These are phyloP conservation scores for Baccha elongata DNA, from an alignment of 2,888 invertebrate species.

Conservation along the genomic window DNA sequence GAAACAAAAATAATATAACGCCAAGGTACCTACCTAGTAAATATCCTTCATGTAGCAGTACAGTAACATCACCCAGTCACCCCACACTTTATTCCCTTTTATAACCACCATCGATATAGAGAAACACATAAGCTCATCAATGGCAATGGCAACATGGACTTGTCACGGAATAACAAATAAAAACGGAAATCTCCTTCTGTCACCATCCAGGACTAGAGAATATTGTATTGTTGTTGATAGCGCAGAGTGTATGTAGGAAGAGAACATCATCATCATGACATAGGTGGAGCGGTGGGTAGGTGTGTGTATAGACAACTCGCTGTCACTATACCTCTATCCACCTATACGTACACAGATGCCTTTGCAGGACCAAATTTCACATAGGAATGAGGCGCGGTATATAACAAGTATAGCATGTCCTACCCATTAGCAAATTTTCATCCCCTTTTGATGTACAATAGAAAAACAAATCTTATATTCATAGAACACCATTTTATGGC, in stretches of 20 bases:
- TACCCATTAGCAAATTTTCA: conserved; percentile 74
- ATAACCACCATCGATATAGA: conserved; percentile 32
- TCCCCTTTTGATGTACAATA: conserved; percentile 75
- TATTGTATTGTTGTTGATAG: conserved; percentile 73
- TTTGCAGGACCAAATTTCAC: conserved; percentile 63
- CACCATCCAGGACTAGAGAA: conserved; percentile 55
- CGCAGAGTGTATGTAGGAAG: conserved; percentile 67
- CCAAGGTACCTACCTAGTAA: conserved; percentile 58
- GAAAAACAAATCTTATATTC: conserved; percentile 75
- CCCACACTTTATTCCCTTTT: conserved; percentile 11
- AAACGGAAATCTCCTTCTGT: conserved; percentile 72
- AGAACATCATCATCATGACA: conserved; percentile 49
- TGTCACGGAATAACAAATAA: conserved; percentile 73
- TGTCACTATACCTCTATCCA: conserved; percentile 42
- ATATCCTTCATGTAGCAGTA: conserved; percentile 49
- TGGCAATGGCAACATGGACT: conserved; percentile 72
- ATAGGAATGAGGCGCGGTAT: conserved; percentile 69
- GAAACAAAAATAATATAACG: conserved; percentile 60
- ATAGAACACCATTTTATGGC: conserved; percentile 74
- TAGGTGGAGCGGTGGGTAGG: conserved; percentile 53
- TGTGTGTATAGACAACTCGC: conserved; percentile 56
- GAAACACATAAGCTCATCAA: conserved; percentile 73
- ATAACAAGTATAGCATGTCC: conserved; percentile 73
- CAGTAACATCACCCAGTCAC: neutral
- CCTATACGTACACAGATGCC: conserved; percentile 69